phyloP scores from a whole-genome alignment of 2,797 vertebrate genomes.

The Sebastes jordani region DNA sequence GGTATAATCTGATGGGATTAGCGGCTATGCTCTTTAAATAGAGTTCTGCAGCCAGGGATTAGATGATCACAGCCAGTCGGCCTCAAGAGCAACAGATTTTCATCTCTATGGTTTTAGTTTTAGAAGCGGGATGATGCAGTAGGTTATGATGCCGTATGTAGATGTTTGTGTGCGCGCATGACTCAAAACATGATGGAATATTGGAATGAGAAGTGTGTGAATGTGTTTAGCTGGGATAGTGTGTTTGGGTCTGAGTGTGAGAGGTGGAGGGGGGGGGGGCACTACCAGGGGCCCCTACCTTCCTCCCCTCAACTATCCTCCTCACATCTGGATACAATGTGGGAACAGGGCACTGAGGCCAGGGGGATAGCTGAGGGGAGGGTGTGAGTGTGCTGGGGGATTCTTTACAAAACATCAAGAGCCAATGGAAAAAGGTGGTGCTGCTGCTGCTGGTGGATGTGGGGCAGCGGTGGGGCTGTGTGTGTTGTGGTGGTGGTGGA shows the following conservation, averaged over 20 bases:
- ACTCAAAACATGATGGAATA: neutral
- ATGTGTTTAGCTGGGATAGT: constrained; percentile 19
- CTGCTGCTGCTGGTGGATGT: constrained; percentile 43
- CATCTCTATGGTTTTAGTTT: constrained; percentile 37
- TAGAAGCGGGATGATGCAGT: neutral
- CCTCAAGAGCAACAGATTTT: constrained; percentile 54
- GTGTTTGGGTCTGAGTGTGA: neutral
- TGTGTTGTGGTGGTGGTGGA: constrained; percentile 38
- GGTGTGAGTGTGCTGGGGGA: constrained; percentile 55
- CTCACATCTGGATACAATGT: constrained; percentile 82
- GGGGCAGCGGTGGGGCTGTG: constrained; percentile 37
- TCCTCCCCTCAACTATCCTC: constrained; percentile 56
- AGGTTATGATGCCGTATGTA: neutral
- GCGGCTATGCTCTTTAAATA: constrained; percentile 71
- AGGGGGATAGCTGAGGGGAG: constrained; percentile 60
- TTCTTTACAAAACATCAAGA: constrained; percentile 75
- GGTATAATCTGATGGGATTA: constrained; percentile 79
- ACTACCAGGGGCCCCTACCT: constrained; percentile 46
- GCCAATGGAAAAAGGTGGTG: constrained; percentile 49
- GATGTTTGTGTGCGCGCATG: neutral
- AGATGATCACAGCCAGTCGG: constrained; percentile 61
- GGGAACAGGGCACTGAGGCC: constrained; percentile 65
- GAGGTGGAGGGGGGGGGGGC: neutral
- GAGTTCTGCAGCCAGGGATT: constrained; percentile 70
- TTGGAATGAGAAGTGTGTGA: neutral